These are phyloP conservation scores for Ploceus nigricollis DNA, from an alignment of 2,113 vertebrate genomes.

Conservation along the genomic window DNA sequence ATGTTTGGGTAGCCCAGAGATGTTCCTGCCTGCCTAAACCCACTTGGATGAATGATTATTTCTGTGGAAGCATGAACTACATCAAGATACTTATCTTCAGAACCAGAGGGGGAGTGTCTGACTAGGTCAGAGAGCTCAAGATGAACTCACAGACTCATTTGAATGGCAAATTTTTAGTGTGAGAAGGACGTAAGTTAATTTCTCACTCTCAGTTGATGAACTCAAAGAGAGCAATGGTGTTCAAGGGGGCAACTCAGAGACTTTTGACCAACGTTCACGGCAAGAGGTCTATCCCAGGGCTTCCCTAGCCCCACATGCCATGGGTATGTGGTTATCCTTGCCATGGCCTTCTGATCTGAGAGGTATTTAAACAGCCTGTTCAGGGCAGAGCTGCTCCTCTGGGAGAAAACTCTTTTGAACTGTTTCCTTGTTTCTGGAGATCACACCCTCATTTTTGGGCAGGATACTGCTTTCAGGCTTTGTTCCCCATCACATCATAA, in stretches of 20 bases:
- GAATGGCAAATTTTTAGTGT: not conserved
- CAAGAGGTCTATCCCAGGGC: not conserved
- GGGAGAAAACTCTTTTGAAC: not conserved
- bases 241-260: not conserved
- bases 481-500: not conserved
- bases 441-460: not conserved
- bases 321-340: not conserved
- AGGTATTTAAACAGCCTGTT: not conserved
- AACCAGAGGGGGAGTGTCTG: not conserved
- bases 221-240: not conserved
- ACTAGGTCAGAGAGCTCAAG: not conserved
- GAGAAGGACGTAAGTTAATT: not conserved
- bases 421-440: not conserved
- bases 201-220: not conserved
- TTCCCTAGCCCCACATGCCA: not conserved
- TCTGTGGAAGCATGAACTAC: not conserved
- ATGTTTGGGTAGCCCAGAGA: not conserved
- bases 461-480: not conserved
- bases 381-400: not conserved
- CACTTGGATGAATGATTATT: not conserved
- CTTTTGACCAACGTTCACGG: rapidly evolving
- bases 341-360: not conserved
- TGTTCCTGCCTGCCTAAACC: not conserved
- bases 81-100: not conserved
- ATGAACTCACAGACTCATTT: not conserved